A percentile compares a stretch with the other conserved stretches of the same genome.
Evolutionary conservation across 2,888 invertebrate species (phyloP).

Genomic region (Tetranychus piercei): DNA sequence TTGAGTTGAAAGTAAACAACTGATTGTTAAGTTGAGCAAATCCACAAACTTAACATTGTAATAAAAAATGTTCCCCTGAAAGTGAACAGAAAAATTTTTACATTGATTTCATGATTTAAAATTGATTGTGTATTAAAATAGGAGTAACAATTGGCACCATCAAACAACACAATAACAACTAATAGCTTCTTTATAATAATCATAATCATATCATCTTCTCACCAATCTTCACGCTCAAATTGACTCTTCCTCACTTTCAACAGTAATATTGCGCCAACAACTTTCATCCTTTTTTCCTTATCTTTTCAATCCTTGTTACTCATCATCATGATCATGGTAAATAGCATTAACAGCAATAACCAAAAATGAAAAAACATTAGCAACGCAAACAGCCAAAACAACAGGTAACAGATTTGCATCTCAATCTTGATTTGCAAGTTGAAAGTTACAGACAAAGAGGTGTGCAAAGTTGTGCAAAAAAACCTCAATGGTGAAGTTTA

Average conservation of each 20-base stretch:
- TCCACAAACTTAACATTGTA: background rate
- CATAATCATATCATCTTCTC: constrained; percentile 1
- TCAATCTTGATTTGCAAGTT: background rate
- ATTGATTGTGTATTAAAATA: background rate
- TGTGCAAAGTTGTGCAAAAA: too few relatives aligned
- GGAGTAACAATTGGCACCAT: background rate
- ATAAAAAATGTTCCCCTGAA: background rate
- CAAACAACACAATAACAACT: background rate
- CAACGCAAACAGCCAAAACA: background rate
- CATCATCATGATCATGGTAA: too few relatives aligned
- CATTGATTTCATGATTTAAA: background rate
- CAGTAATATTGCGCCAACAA: background rate
- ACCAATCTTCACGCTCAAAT: background rate
- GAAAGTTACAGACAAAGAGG: too few relatives aligned
- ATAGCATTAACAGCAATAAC: too few relatives aligned
- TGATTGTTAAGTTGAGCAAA: background rate
- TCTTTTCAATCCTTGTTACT: background rate
- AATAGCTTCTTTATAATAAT: background rate
- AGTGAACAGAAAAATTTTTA: background rate
- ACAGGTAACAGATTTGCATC: background rate
- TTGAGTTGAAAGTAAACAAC: background rate
- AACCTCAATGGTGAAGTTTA: too few relatives aligned
- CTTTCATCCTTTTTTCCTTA: background rate
- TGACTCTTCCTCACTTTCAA: background rate
- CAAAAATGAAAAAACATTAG: background rate